These are phyloP conservation scores for Pachliopta kotzebuea DNA, from an alignment of 2,888 invertebrate species.

Conservation along the genomic window DNA sequence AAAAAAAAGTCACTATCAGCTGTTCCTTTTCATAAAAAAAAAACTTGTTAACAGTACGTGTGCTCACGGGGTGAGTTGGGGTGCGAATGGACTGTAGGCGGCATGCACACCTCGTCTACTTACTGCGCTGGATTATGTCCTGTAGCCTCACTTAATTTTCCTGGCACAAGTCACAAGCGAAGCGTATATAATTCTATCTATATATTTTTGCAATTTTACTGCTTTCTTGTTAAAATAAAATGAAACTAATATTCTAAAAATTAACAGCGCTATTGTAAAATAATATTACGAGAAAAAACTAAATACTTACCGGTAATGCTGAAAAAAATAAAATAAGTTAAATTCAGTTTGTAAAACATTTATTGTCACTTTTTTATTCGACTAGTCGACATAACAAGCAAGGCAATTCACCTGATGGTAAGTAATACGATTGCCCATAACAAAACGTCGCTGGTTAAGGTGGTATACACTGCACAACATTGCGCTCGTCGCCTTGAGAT, in stretches of 20 bases:
- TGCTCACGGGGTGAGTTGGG: slow-evolving; percentile 47
- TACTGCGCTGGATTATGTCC: slow-evolving; percentile 43
- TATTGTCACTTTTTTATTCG: too few species aligned
- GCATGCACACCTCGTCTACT: slow-evolving; percentile 42
- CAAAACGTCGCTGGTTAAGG: too few species aligned
- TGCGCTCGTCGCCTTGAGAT: too few species aligned
- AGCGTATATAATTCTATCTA: slow-evolving; percentile 5
- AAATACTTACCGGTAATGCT: background rate
- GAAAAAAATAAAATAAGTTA: background rate
- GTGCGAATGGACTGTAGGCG: slow-evolving; percentile 54
- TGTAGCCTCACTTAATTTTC: slow-evolving; percentile 51
- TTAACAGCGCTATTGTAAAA: too few species aligned
- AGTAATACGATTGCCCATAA: too few species aligned
- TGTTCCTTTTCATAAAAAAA: slow-evolving; percentile 36
- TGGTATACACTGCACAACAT: too few species aligned
- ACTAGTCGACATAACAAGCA: too few species aligned
- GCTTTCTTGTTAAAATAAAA: background rate
- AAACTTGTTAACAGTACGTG: slow-evolving; percentile 43
- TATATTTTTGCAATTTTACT: background rate
- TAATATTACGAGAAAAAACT: background rate
- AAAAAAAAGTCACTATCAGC: slow-evolving; percentile 31
- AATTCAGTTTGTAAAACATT: too few species aligned
- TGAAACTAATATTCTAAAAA: background rate
- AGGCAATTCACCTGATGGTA: too few species aligned
- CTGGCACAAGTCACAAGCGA: slow-evolving; percentile 43